phyloP scores from a whole-genome alignment of 2,888 invertebrate genomes.

The Tortrix viridana region DNA sequence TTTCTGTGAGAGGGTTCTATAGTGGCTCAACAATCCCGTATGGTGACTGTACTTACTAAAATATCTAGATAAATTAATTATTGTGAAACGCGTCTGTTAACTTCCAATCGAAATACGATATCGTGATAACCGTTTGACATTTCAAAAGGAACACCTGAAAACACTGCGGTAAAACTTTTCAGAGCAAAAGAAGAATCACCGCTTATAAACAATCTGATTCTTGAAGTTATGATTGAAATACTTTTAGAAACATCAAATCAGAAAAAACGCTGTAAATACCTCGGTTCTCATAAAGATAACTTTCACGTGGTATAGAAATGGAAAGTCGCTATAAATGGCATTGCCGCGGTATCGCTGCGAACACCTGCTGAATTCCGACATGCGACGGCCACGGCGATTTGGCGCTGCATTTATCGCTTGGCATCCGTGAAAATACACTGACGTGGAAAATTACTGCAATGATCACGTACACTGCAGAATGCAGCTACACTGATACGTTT shows the following conservation, averaged over 20 bases:
- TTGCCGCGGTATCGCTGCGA: conserved; percentile 28
- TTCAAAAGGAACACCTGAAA: too few species aligned
- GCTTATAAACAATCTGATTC: too few species aligned
- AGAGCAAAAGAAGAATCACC: too few species aligned
- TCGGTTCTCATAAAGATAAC: conserved; percentile 17
- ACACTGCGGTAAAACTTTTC: too few species aligned
- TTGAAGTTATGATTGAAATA: not conserved
- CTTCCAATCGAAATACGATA: too few species aligned
- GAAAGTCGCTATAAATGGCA: conserved; percentile 33
- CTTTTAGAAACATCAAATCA: too few species aligned
- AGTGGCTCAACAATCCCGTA: too few species aligned
- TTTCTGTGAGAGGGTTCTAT: too few species aligned
- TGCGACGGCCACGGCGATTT: conserved; percentile 19
- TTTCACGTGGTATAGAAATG: conserved; percentile 31
- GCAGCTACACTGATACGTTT: not conserved
- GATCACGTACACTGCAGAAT: conserved; percentile 1
- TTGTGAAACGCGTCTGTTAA: too few species aligned
- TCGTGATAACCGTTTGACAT: too few species aligned
- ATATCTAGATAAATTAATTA: too few species aligned
- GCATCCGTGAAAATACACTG: conserved; percentile 17
- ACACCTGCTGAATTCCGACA: conserved; percentile 38
- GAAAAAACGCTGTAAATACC: not conserved
- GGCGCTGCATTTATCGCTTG: conserved; percentile 25
- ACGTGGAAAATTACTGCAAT: conserved; percentile 8
- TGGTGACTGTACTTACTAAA: too few species aligned